Base-by-base conservation (phyloP, 2,888 invertebrate genomes). In the Acrobeloides nanus region DNA sequence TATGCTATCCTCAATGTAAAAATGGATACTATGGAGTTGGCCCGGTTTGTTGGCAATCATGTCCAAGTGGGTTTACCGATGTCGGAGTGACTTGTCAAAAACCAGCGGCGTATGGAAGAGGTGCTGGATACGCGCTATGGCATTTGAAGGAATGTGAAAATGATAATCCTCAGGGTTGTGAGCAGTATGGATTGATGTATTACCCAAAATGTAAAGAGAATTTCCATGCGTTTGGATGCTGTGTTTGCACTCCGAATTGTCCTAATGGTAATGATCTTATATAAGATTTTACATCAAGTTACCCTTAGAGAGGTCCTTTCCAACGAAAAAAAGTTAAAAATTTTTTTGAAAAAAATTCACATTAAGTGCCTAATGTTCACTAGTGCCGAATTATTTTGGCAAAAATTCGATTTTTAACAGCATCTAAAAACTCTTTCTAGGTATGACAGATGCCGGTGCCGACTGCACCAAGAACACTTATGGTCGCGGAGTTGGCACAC, bases 31-130 rank as follows among this genome's bases (percentile, higher is more conserved):
- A 34, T 34, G 34, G 34, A 2, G 34, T 34, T 34, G 34, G 34
- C 12, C 34, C 34, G 24, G 34, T 34, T 34, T 34, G 34, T 34
- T 34, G 34, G 34, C 34, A 34, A 34, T 23, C 12, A 12, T 34
- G 34, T 12, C 34, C 34, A 23, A 24, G 24, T 12, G 12, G 4
- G 1, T 34, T 23, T 12, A 34, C 34, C 23, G 34, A 34, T 12
- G 24, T 34, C 24, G 34, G 34, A 34, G 34, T 34, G 2, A 24
- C 23, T 1, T 34, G 34, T 34, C 34, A 34, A 34, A 34, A 34
- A 3, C 34, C 34, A 12, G 12, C 10, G 10, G 10, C 34, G 12
- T 34, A 34, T 34, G 34, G 34, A 12, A 21, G 34, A 12, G 34
- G 34, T 12, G 34, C 34, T 12, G 34, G 34, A 10, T 34, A 34